Evolutionary conservation across 2,888 invertebrate genomes (phyloP), one percentile per base, ranked within the genome.

Genomic region (Chrysolina haemoptera): DNA sequence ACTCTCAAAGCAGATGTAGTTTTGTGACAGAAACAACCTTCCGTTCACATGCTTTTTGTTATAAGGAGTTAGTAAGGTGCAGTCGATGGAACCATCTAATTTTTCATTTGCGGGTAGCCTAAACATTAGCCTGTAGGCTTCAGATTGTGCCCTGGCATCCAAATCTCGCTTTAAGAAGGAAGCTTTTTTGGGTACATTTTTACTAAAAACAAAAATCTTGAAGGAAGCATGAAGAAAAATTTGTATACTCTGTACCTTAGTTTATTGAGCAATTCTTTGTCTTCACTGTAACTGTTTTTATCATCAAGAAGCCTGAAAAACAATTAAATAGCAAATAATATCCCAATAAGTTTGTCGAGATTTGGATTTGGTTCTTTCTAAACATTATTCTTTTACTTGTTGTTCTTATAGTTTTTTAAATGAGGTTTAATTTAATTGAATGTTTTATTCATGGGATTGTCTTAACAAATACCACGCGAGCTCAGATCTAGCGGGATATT

Each of bases 1-100:
- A 88, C 98, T 98, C 85, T 96, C 95, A 87, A 98, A 99, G 87
- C 99, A 99, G 83, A 98, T 91, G 87, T 97, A 99, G 89, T 96
- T 97, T 84, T 95, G 94, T 0, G 98, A 98, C 65, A 99, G 89
- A 87, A 95, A 99, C 83, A 99, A 90, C 79, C 94, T 91, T 16
- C 99, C 99, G 89, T 93, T 92, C 71, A 95, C 95, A 85, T 96
- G 94, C 79, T 93, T 93, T 86, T 98, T 98, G 85, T 97, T 96
- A 86, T 96, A 99, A 0, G 98, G 98, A 1, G 98, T 98, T 94
- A 97, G 97, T 70, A 99, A 89, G 11, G 95, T 93, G 84, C 97
- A 96, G 84, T 96, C 96, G 69, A 96, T 95, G 62, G 95, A 94
- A 0, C 99, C 99, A 88, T 99, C 99, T 73, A 99, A 89, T 87